Conservation (phyloP, 2,888 invertebrate species). For the Erynnis tages region DNA sequence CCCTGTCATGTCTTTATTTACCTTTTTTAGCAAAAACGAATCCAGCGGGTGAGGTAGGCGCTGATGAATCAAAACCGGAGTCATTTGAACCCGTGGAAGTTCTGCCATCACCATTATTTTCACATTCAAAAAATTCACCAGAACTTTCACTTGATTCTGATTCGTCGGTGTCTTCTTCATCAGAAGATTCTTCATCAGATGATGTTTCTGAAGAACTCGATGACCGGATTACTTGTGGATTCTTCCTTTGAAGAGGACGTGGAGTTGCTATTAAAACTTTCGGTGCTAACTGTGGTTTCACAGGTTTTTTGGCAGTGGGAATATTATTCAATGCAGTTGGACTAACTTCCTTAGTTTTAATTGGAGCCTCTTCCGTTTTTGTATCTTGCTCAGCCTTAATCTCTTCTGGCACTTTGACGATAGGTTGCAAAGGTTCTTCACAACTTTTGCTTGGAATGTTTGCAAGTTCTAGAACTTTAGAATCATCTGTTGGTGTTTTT, state of each 20-base stretch:
- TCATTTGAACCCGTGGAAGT: conserved; percentile 90
- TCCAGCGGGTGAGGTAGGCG: conserved; percentile 84
- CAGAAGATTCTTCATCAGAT: conserved; percentile 72
- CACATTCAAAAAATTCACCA: conserved; percentile 70
- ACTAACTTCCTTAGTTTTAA: conserved; percentile 38
- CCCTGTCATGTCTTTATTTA: too few relatives aligned
- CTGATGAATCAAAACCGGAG: conserved; percentile 90
- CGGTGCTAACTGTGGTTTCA: conserved; percentile 79
- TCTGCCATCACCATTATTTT: conserved; percentile 79
- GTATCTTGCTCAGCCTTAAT: conserved; percentile 3
- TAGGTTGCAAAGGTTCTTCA: not conserved
- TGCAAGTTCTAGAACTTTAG: conserved; percentile 11
- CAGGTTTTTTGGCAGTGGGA: conserved; percentile 47
- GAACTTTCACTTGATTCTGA: conserved; percentile 68
- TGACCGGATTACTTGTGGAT: conserved; percentile 65
- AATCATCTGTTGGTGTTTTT: not conserved
- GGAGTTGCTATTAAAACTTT: conserved; percentile 83
- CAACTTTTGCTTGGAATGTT: conserved; percentile 11
- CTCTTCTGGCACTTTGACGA: not conserved
- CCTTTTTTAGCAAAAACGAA: conserved; percentile 83
- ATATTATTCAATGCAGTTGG: conserved; percentile 28
- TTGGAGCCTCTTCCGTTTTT: conserved; percentile 8
- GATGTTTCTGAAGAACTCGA: conserved; percentile 67
- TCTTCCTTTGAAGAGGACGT: conserved; percentile 81
- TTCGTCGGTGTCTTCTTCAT: conserved; percentile 61